Percentiles rank a stretch among this genome's conserved stretches.
Evolutionary conservation across 2,113 vertebrate species (phyloP).

Genomic region (Bubo bubo): DNA sequence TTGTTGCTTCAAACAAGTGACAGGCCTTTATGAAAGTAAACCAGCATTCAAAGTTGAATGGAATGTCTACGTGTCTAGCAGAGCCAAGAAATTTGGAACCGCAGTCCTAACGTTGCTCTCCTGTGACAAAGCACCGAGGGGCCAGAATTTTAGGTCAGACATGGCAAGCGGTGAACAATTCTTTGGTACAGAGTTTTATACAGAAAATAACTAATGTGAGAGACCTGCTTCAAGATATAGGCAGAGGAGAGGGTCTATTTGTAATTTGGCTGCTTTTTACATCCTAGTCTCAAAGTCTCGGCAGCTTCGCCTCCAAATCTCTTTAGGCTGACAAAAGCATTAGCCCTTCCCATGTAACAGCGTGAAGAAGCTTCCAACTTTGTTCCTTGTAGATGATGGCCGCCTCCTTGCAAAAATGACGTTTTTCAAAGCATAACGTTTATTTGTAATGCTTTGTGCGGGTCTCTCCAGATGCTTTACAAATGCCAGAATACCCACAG

Average conservation of each 20-base stretch:
- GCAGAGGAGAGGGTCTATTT: not conserved
- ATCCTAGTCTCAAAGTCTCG: not conserved
- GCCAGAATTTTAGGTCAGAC: not conserved
- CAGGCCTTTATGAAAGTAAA: not conserved
- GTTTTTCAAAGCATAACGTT: not conserved
- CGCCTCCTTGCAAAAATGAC: not conserved
- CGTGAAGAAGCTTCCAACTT: not conserved
- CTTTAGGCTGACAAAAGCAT: not conserved
- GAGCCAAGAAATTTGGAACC: not conserved
- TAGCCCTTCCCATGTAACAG: not conserved
- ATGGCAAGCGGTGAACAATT: not conserved
- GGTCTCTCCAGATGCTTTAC: not conserved
- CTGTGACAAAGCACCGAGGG: not conserved
- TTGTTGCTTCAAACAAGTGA: not conserved
- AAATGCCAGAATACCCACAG: not conserved
- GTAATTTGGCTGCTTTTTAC: not conserved
- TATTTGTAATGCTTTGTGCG: not conserved
- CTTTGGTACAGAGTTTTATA: not conserved
- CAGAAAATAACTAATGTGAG: not conserved
- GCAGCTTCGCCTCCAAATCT: not conserved
- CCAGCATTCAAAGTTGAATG: not conserved
- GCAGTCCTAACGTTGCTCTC: not conserved
- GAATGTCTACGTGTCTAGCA: not conserved
- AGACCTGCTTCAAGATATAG: not conserved
- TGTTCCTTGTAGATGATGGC: fast-evolving